Evolutionary conservation across 1,140 invertebrate genomes (phyloP).

Genomic region (Ruditapes philippinarum): DNA sequence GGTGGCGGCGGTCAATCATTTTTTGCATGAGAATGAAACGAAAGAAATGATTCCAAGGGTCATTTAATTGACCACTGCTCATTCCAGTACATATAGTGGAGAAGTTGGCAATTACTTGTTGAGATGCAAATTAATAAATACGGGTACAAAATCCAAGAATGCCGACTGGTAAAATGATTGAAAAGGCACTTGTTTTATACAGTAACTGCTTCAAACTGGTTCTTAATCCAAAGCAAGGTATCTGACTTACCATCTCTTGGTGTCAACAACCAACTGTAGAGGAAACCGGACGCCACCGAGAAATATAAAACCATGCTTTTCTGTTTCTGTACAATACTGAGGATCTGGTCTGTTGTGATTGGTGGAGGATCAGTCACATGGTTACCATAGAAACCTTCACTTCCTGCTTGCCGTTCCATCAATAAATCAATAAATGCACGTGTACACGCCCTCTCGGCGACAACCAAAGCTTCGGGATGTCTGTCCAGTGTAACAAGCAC

Average conservation of each 20-base stretch:
- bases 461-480: slow-evolving; percentile 93
- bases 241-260: slow-evolving; percentile 92
- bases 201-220: no score
- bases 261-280: slow-evolving; percentile 96
- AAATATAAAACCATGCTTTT: slow-evolving; percentile 96
- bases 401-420: slow-evolving; percentile 88
- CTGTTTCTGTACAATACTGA: slow-evolving; percentile 95
- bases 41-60: no score
- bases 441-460: slow-evolving; percentile 94
- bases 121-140: no score
- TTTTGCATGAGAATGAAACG: no score
- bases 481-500: slow-evolving; percentile 92
- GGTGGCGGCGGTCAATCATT: no score
- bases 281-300: slow-evolving; percentile 93
- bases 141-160: no score
- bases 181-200: no score
- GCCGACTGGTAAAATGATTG: no score
- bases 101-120: no score
- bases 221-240: no score
- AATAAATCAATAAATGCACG: slow-evolving; percentile 90
- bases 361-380: slow-evolving; percentile 82
- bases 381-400: slow-evolving; percentile 81
- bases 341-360: slow-evolving; percentile 90
- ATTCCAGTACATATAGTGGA: no score
- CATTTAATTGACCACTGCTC: no score